phyloP scores from a whole-genome alignment of 2,797 vertebrate genomes.

The Cuniculus paca region DNA sequence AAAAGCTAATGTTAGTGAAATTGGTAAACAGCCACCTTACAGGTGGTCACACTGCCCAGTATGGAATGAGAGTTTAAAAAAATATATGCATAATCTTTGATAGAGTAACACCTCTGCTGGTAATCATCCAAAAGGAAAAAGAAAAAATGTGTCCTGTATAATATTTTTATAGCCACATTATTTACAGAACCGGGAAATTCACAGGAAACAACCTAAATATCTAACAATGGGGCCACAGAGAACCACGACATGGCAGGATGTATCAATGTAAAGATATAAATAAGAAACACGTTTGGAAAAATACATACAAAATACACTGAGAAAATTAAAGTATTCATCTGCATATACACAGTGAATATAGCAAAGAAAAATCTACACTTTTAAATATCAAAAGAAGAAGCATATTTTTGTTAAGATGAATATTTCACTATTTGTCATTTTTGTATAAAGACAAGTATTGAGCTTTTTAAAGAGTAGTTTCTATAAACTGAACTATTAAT shows the following conservation, averaged over 20 bases:
- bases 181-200: constrained; percentile 19
- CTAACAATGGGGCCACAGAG: constrained; percentile 59
- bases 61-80: not conserved
- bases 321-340: not conserved
- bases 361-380: not conserved
- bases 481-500: not conserved
- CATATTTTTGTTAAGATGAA: not conserved
- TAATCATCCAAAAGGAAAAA: constrained; percentile 49
- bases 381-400: not conserved
- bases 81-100: not conserved
- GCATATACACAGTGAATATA: not conserved
- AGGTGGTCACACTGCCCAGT: not conserved
- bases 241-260: not conserved
- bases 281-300: not conserved
- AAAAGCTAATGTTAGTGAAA: constrained; percentile 23
- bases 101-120: constrained; percentile 22
- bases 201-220: constrained; percentile 71
- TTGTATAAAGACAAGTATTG: not conserved
- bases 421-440: not conserved
- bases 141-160: not conserved
- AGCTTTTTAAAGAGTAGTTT: not conserved
- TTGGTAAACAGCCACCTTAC: not conserved
- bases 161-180: constrained; percentile 58
- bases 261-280: not conserved
- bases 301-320: not conserved